phyloP scores from a whole-genome alignment of 2,888 invertebrate genomes.

The Cosmorhoe ocellata region DNA sequence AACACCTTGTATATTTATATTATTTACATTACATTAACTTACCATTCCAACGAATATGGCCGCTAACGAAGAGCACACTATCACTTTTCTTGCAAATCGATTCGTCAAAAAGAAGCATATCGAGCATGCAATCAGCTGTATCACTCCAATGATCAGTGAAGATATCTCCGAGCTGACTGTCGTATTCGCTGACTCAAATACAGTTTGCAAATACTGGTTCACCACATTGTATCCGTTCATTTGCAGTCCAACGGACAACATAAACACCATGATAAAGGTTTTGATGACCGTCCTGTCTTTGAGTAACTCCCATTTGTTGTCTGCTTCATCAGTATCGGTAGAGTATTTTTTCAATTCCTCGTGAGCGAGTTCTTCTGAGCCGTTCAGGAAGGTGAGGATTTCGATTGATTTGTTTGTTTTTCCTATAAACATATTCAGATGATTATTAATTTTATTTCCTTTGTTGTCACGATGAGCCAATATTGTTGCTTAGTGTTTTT shows the following conservation, averaged over 20 bases:
- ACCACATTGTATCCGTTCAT: neutral
- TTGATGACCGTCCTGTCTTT: neutral
- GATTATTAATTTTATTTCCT: too few species aligned
- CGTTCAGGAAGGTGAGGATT: neutral
- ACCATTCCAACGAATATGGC: neutral
- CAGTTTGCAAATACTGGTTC: neutral
- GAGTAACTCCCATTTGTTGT: neutral
- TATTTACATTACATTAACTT: neutral
- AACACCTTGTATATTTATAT: too few species aligned
- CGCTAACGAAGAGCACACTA: neutral
- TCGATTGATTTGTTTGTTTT: neutral
- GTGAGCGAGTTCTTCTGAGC: neutral
- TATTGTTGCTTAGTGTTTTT: too few species aligned
- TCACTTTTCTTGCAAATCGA: neutral
- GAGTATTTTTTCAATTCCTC: neutral
- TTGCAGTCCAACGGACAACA: neutral
- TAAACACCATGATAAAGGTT: neutral
- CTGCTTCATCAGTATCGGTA: neutral
- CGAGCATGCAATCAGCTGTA: slow-evolving; percentile 43
- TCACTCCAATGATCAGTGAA: slow-evolving; percentile 47
- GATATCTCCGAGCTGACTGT: slow-evolving; percentile 45
- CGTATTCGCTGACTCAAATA: slow-evolving; percentile 48
- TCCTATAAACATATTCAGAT: neutral
- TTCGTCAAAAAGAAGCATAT: slow-evolving; percentile 1
- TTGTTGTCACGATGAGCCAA: too few species aligned